phyloP scores from a whole-genome alignment of 1,140 invertebrate species.

The Papilio polytes region DNA sequence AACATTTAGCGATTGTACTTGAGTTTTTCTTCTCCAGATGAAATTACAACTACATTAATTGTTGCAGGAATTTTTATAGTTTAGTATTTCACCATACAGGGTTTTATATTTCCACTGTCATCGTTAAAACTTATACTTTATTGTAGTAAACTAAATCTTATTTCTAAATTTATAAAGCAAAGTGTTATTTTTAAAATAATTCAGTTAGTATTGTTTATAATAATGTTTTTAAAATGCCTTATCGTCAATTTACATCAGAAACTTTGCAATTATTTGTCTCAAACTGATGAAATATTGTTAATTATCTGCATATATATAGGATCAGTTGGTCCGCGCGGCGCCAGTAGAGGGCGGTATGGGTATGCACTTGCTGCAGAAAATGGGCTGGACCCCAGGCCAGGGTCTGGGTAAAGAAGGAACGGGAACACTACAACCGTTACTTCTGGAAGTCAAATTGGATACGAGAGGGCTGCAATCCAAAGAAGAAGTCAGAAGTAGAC shows the following conservation, averaged over 20 bases:
- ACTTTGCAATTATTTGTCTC: background rate
- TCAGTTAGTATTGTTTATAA: no score
- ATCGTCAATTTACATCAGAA: background rate
- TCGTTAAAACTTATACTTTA: background rate
- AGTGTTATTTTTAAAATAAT: background rate
- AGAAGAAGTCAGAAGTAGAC: constrained; percentile 85
- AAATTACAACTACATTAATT: background rate
- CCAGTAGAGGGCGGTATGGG: constrained; percentile 97
- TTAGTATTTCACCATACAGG: background rate
- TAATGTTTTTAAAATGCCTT: background rate
- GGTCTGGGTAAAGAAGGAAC: constrained; percentile 97
- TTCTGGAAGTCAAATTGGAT: constrained; percentile 96
- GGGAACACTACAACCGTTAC: constrained; percentile 93
- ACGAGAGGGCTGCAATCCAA: constrained; percentile 93
- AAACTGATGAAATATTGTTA: background rate
- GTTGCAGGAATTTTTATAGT: no score
- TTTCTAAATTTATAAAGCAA: background rate
- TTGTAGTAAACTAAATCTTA: background rate
- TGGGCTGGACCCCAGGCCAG: constrained; percentile 98
- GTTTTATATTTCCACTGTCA: background rate
- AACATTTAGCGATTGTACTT: constrained; percentile 18
- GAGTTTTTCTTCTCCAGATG: constrained; percentile 13
- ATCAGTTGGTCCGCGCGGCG: constrained; percentile 93
- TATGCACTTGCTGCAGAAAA: constrained; percentile 97
- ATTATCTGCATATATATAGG: constrained; percentile 82